A percentile compares a stretch with the other conserved stretches of the same genome.
Conservation (phyloP, 2,888 invertebrate genomes). For the Vesta saturnalis region DNA sequence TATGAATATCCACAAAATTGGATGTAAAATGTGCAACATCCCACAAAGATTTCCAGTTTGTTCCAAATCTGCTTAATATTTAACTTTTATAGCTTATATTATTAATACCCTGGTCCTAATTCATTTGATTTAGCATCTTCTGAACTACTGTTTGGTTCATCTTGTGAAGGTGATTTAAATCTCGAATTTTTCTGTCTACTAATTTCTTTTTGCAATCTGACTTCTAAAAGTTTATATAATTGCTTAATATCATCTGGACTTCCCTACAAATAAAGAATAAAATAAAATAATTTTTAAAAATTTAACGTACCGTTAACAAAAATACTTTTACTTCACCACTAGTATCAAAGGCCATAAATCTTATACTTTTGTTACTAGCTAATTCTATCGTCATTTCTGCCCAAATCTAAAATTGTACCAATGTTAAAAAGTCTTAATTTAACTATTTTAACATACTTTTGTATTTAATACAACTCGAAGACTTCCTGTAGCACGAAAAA, state of each 20-base stretch:
- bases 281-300: not conserved
- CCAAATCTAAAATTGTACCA: slow-evolving; percentile 71
- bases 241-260: slow-evolving; percentile 76
- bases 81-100: not conserved
- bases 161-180: slow-evolving; percentile 64
- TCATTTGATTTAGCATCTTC: not conserved
- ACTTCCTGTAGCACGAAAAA: slow-evolving; percentile 90
- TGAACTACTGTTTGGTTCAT: not conserved
- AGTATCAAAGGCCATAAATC: slow-evolving; percentile 88
- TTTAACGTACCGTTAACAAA: slow-evolving; percentile 76
- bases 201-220: slow-evolving; percentile 65
- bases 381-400: slow-evolving; percentile 91
- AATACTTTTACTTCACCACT: slow-evolving; percentile 87
- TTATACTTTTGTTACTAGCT: slow-evolving; percentile 86
- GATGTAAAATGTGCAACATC: not conserved
- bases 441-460: slow-evolving; percentile 68
- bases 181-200: slow-evolving; percentile 49
- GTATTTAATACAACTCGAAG: slow-evolving; percentile 91
- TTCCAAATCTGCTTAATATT: not conserved
- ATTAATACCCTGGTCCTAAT: not conserved
- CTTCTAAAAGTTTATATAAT: slow-evolving; percentile 70
- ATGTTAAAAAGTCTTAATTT: slow-evolving; percentile 2
- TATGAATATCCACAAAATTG: not conserved
- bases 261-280: slow-evolving; percentile 62
- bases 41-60: not conserved